Evolutionary conservation across 1,140 invertebrate genomes (phyloP).

Genomic region (Bombus consobrinus): DNA sequence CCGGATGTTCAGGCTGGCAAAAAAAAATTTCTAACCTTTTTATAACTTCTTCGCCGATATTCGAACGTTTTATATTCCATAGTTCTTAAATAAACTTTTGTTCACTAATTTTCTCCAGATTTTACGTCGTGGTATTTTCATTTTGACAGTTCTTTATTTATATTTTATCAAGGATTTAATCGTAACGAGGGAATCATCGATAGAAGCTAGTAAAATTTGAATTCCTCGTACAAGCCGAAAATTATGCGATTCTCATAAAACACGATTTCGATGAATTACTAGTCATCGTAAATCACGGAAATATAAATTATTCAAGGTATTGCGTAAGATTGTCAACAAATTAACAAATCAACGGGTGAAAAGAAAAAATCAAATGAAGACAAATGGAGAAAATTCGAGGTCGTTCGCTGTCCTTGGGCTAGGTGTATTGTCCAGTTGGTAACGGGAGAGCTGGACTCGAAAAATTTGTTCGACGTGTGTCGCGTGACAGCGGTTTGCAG

Average conservation of each 20-base stretch:
- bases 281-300: no score
- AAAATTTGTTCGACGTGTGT: conserved; percentile 50
- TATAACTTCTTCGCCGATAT: background rate
- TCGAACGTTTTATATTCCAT: background rate
- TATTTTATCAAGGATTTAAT: background rate
- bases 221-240: no score
- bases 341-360: background rate
- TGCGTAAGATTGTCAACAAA: no score
- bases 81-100: background rate
- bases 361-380: background rate
- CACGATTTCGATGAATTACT: no score
- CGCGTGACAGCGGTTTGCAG: conserved; percentile 59
- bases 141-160: background rate
- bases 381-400: background rate
- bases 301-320: no score
- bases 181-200: background rate
- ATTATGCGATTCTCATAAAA: no score
- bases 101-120: background rate
- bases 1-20: background rate
- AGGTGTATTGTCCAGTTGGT: conserved; percentile 17
- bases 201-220: background rate
- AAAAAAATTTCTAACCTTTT: no score
- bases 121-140: background rate
- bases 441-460: background rate
- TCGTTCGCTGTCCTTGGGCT: background rate